These are phyloP conservation scores for Trichonephila clavata DNA, from an alignment of 1,140 invertebrate species.

Conservation along the genomic window DNA sequence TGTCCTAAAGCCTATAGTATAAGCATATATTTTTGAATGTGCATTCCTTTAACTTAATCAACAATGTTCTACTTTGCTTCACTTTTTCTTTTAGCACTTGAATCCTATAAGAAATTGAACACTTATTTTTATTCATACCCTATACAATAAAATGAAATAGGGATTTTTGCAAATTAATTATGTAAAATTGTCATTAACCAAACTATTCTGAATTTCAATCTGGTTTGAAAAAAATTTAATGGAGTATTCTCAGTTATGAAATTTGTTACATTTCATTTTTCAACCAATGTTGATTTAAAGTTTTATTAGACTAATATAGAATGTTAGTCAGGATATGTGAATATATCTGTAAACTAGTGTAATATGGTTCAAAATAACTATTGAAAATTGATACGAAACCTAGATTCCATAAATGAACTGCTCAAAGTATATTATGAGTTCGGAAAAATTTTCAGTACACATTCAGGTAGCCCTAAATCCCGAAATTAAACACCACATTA, in stretches of 20 bases:
- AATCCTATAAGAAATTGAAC: no score
- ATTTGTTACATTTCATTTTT: not conserved
- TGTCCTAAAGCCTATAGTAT: no score
- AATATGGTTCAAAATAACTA: not conserved
- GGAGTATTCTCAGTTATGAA: not conserved
- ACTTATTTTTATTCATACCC: no score
- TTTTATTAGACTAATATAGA: not conserved
- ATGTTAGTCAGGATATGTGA: not conserved
- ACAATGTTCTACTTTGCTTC: no score
- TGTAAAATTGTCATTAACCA: no score
- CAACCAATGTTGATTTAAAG: not conserved
- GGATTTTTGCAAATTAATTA: no score
- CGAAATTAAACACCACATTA: not conserved
- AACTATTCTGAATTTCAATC: no score
- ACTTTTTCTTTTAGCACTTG: no score
- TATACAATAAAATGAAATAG: no score
- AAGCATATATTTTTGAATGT: no score
- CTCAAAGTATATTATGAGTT: not conserved
- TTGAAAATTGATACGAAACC: not conserved
- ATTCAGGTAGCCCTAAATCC: not conserved
- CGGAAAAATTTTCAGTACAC: not conserved
- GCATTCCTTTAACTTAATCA: no score
- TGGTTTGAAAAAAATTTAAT: no score
- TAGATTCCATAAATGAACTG: not conserved
- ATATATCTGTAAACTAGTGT: slow-evolving; percentile 18